Evolutionary conservation across 1,140 invertebrate species (phyloP), one percentile per base, ranked within the genome.

Genomic region (Zaprionus tsacasi): DNA sequence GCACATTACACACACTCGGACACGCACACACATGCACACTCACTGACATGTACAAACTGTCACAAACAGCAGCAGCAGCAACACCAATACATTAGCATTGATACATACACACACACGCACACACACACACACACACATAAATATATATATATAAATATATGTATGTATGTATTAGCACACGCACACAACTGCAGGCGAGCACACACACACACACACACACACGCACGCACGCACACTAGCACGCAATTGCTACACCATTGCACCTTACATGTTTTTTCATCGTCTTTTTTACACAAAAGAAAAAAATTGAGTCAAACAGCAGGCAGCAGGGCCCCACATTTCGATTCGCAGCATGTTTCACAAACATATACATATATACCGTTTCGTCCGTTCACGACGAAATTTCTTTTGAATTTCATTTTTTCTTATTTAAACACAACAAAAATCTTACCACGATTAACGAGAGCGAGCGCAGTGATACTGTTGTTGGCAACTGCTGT

Each of bases 261-360:
- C 83, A 87, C 83, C 83, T 87, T 87, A 87, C 83, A 87, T 89
- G 87, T 81, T 82, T 75, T 88, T 70, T 57, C 69, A 69, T 76
- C 63, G 65, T 69, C 50, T 61, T 72, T 75, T 67, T 88, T 75
- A 81, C 78, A 83, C 85, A 83, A 80, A 87, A 87, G 80, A 83
- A 83, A 79, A 79, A 79, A 79, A 82, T 72, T 64, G 64, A 79
- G 70, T 60, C 56, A 59, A 68, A 45, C 43, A 21, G 36, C 64
- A 56, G 58, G 45, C 45, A 50, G 45, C 10, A 17, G 45, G 45
- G 45, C 8, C 52, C 66, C 59, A 69, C 61, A 76, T 70, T 43
- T 45, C 70, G 17, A 60, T 48, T 77, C 67, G 82, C 82, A 82
- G 82, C 82, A 82, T 86, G 78, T 82, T 40, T 55, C 70, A 65